Conservation (phyloP, 2,113 vertebrate genomes). For the Athene cunicularia region DNA sequence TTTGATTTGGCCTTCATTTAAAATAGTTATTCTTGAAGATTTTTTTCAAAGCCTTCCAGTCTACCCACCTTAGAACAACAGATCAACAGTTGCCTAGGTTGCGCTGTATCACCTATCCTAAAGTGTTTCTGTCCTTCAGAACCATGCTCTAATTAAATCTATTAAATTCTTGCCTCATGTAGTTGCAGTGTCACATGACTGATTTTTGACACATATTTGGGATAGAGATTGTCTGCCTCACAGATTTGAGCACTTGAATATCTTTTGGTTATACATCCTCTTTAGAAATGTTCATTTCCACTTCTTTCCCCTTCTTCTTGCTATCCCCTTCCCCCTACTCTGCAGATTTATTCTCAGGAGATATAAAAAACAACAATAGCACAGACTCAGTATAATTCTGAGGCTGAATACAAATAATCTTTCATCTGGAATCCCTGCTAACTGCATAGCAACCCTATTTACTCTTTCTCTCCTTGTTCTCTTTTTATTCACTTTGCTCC, state of each 20-base stretch:
- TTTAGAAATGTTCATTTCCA: background rate
- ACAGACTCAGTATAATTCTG: background rate
- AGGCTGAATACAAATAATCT: background rate
- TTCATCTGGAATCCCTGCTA: slow-evolving; percentile 13
- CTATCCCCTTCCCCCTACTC: background rate
- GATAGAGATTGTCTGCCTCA: background rate
- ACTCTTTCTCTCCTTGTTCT: background rate
- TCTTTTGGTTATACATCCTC: background rate
- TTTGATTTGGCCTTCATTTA: background rate
- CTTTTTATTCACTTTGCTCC: slow-evolving; percentile 29
- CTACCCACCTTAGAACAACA: background rate
- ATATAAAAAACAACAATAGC: background rate
- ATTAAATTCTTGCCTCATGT: background rate
- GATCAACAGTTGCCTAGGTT: background rate
- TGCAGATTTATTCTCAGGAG: background rate
- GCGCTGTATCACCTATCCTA: background rate
- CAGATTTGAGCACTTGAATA: background rate
- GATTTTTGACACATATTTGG: background rate
- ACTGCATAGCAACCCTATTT: slow-evolving; percentile 22
- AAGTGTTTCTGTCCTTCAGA: background rate
- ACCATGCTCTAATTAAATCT: background rate
- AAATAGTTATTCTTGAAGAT: background rate
- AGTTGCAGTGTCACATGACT: background rate
- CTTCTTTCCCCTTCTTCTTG: background rate
- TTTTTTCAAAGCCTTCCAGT: background rate